These are phyloP conservation scores for Hippopotamyrus pictus DNA, from an alignment of 2,797 vertebrate genomes.

Conservation along the genomic window DNA sequence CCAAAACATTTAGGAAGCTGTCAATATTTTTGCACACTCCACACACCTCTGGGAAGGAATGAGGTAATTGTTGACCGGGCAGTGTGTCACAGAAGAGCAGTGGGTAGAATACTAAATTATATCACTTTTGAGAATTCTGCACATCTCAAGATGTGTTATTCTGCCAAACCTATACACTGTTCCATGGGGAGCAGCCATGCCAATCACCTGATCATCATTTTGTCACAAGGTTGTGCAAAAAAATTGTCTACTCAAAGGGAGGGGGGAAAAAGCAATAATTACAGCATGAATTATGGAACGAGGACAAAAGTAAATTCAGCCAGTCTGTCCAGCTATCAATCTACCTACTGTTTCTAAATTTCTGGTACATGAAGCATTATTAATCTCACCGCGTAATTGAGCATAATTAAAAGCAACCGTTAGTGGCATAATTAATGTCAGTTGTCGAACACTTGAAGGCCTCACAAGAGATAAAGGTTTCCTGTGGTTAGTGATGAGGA, in stretches of 20 bases:
- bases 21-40: background rate
- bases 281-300: constrained; percentile 55
- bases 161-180: constrained; percentile 39
- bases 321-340: constrained; percentile 63
- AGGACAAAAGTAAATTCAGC: constrained; percentile 52
- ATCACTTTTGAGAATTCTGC: constrained; percentile 47
- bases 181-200: constrained; percentile 26
- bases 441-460: constrained; percentile 56
- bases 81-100: background rate
- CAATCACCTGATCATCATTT: constrained; percentile 10
- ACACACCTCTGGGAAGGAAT: background rate
- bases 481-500: constrained; percentile 38
- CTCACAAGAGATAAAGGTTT: constrained; percentile 49
- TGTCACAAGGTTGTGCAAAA: background rate
- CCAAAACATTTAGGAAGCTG: background rate
- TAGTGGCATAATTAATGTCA: constrained; percentile 73
- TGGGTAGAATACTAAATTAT: constrained; percentile 39
- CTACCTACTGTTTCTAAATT: constrained; percentile 58
- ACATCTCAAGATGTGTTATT: constrained; percentile 44
- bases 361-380: constrained; percentile 54
- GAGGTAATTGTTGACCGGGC: background rate
- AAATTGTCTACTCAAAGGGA: background rate
- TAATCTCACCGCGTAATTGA: constrained; percentile 62
- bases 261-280: constrained; percentile 55
- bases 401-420: constrained; percentile 63